phyloP scores from a whole-genome alignment of 2,797 vertebrate genomes.

The Hydrophis major region DNA sequence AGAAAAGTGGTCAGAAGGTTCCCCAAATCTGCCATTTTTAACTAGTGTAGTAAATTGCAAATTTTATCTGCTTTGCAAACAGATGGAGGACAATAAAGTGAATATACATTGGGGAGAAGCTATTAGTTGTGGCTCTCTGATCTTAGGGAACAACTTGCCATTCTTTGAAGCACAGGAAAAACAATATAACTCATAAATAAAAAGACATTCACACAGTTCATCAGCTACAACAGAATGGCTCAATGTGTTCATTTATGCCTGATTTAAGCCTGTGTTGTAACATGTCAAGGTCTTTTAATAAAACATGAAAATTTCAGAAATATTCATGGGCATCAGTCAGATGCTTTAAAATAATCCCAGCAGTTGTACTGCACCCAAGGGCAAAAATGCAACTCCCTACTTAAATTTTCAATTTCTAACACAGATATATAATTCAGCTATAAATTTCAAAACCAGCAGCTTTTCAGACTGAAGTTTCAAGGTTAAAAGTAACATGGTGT shows the following conservation, averaged over 20 bases:
- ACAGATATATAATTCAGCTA: conserved; percentile 60
- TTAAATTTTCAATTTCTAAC: conserved; percentile 66
- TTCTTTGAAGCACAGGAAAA: conserved; percentile 26
- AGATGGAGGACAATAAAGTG: not conserved
- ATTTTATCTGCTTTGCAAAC: not conserved
- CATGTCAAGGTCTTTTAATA: conserved; percentile 14
- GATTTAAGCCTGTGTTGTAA: conserved; percentile 20
- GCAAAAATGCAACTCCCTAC: conserved; percentile 58
- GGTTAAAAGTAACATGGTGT: conserved; percentile 56
- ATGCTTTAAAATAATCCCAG: conserved; percentile 46
- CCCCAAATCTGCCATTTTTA: not conserved
- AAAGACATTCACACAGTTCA: conserved; percentile 2
- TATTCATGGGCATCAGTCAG: conserved; percentile 23
- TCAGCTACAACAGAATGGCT: not conserved
- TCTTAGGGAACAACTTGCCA: not conserved
- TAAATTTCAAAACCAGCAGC: conserved; percentile 60
- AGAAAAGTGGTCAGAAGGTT: not conserved
- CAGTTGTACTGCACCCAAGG: conserved; percentile 53
- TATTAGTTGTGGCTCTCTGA: not conserved
- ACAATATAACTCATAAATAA: conserved; percentile 13
- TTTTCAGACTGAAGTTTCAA: conserved; percentile 62
- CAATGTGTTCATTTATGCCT: not conserved
- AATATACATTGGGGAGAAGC: not conserved
- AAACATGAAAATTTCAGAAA: conserved; percentile 34
- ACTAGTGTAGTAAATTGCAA: not conserved